Percentiles rank a stretch among this genome's conserved stretches.
phyloP scores from a whole-genome alignment of 2,113 vertebrate species.

The Takifugu flavidus region DNA sequence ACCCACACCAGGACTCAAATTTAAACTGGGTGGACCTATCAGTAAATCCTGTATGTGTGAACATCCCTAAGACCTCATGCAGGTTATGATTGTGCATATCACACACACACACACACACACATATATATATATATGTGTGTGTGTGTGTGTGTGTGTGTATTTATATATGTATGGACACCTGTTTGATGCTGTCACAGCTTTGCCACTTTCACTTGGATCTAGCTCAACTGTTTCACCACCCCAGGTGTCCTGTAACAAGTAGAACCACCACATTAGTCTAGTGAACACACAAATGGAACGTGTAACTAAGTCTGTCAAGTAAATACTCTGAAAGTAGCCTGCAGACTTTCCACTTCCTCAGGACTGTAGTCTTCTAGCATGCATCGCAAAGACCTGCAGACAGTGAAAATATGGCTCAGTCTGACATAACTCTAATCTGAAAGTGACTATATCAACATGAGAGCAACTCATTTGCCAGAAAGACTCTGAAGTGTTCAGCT shows the following conservation, averaged over 20 bases:
- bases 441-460: too few relatives aligned
- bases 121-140: too few relatives aligned
- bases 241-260: constrained; percentile 71
- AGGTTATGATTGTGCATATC: too few relatives aligned
- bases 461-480: too few relatives aligned
- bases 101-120: too few relatives aligned
- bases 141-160: too few relatives aligned
- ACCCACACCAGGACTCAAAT: too few relatives aligned
- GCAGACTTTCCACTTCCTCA: constrained; percentile 40
- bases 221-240: constrained; percentile 50
- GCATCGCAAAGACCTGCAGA: constrained; percentile 61
- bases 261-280: background rate
- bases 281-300: background rate
- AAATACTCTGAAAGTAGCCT: constrained; percentile 61
- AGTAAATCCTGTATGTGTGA: too few relatives aligned
- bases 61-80: too few relatives aligned
- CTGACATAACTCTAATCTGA: too few relatives aligned
- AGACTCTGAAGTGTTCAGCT: too few relatives aligned
- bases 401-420: constrained; percentile 3
- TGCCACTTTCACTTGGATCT: constrained; percentile 55
- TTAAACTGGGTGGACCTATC: too few relatives aligned
- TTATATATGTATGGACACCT: constrained; percentile 39
- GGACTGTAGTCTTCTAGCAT: constrained; percentile 67
- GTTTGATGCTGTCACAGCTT: constrained; percentile 66
- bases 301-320: background rate